Evolutionary conservation across 2,113 vertebrate genomes (phyloP).

Genomic region (Gymnocephalus cernua): DNA sequence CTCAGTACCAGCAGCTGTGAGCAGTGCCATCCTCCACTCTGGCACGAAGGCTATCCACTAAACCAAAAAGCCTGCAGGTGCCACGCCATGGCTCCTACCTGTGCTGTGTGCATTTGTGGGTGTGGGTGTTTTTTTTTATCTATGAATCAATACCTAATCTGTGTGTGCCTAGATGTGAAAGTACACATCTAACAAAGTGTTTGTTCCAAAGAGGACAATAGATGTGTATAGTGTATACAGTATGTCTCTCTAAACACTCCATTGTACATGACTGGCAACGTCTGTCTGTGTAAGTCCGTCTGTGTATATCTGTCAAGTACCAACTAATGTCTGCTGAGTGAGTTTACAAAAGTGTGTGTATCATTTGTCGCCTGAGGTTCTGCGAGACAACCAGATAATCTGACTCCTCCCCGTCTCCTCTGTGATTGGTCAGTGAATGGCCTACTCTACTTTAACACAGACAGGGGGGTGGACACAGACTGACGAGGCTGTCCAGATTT

Average conservation of each 20-base stretch:
- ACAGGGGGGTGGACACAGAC: constrained; percentile 2
- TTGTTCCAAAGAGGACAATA: not conserved
- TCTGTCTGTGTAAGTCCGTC: constrained; percentile 5
- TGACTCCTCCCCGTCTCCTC: constrained; percentile 66
- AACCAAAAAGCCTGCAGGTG: constrained; percentile 27
- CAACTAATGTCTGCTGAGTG: constrained; percentile 19
- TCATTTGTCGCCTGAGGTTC: constrained; percentile 50
- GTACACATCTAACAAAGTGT: not conserved
- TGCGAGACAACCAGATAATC: constrained; percentile 24
- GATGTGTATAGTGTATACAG: not conserved
- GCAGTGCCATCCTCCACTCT: constrained; percentile 62
- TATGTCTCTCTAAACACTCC: constrained; percentile 31
- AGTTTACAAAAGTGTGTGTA: constrained; percentile 45
- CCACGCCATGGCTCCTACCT: constrained; percentile 47
- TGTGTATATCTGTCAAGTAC: not conserved
- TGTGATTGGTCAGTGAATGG: constrained; percentile 57
- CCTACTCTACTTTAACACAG: constrained; percentile 46
- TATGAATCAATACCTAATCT: constrained; percentile 15
- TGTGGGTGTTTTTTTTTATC: constrained; percentile 11
- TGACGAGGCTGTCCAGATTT: not conserved
- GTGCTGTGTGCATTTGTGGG: constrained; percentile 11
- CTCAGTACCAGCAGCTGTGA: constrained; percentile 32
- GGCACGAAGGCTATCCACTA: constrained; percentile 22
- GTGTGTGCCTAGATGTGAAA: constrained; percentile 7
- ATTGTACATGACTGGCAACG: constrained; percentile 14